phyloP scores from a whole-genome alignment of 2,888 invertebrate genomes.

The Nomada goodeniana region DNA sequence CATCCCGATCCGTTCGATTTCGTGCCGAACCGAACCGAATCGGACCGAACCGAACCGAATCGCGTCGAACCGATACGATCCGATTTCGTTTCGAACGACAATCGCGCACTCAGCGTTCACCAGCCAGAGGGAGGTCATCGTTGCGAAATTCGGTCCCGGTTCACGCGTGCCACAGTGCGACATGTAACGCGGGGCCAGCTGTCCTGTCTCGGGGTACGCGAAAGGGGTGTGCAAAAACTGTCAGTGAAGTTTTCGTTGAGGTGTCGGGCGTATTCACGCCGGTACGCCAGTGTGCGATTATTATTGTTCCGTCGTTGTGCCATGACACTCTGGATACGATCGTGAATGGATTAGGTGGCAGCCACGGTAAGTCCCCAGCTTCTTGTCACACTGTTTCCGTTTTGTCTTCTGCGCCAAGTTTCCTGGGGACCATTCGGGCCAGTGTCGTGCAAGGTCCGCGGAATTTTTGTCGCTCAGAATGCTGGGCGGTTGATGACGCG shows the following conservation, averaged over 20 bases:
- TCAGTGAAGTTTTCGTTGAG: constrained; percentile 45
- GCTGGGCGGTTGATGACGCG: no score
- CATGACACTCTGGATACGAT: constrained; percentile 72
- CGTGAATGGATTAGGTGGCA: constrained; percentile 72
- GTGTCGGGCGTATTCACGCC: constrained; percentile 26
- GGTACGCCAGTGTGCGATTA: constrained; percentile 41
- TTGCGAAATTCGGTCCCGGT: constrained; percentile 22
- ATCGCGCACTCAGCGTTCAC: not conserved
- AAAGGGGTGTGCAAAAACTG: constrained; percentile 29
- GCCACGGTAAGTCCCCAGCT: constrained; percentile 61
- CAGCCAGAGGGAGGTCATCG: not conserved
- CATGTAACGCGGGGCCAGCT: constrained; percentile 1
- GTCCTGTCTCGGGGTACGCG: not conserved
- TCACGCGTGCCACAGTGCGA: constrained; percentile 38
- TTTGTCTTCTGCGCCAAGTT: not conserved
- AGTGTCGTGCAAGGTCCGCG: no score
- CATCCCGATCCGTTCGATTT: constrained; percentile 1
- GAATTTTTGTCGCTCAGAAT: not conserved
- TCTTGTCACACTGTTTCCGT: constrained; percentile 5
- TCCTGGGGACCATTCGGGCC: not conserved
- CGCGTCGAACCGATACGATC: not conserved
- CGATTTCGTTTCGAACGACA: constrained; percentile 7
- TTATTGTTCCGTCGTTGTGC: constrained; percentile 57
- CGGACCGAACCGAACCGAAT: not conserved
- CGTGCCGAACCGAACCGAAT: not conserved